Evolutionary conservation across 2,113 vertebrate genomes (phyloP).

Genomic region (Toxostoma redivivum): DNA sequence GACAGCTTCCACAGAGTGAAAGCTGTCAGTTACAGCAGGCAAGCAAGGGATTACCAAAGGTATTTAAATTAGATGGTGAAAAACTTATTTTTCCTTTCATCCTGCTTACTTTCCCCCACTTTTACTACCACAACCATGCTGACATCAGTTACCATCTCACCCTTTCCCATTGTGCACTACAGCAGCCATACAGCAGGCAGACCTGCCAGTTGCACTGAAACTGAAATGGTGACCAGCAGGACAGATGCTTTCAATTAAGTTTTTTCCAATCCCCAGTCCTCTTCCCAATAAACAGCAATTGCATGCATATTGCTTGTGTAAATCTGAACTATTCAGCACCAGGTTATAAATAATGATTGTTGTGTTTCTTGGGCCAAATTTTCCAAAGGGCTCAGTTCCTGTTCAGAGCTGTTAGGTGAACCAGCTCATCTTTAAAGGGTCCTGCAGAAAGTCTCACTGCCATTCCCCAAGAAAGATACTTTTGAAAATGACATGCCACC

Average conservation of each 20-base stretch:
- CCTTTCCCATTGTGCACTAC: accelerated
- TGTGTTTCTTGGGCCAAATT: accelerated
- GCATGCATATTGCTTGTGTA: accelerated
- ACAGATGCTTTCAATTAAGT: neutral
- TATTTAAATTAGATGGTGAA: neutral
- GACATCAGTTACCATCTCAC: neutral
- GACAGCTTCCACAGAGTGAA: neutral
- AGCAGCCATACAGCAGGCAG: neutral
- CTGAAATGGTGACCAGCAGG: neutral
- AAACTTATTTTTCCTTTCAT: neutral
- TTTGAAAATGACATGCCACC: neutral
- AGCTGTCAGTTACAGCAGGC: neutral
- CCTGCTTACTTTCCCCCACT: neutral
- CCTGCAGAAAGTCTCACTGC: neutral
- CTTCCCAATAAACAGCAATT: neutral
- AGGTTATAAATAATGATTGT: neutral
- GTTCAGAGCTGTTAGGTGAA: neutral
- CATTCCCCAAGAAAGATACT: neutral
- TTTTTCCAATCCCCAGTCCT: neutral
- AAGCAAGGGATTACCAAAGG: neutral
- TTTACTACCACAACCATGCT: neutral
- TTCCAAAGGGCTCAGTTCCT: neutral
- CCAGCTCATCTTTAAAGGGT: neutral
- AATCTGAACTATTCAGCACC: neutral
- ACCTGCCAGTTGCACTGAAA: neutral